Evolutionary conservation across 1,140 invertebrate genomes (phyloP), one percentile per base, ranked within the genome.

Genomic region (Amyelois transitella): DNA sequence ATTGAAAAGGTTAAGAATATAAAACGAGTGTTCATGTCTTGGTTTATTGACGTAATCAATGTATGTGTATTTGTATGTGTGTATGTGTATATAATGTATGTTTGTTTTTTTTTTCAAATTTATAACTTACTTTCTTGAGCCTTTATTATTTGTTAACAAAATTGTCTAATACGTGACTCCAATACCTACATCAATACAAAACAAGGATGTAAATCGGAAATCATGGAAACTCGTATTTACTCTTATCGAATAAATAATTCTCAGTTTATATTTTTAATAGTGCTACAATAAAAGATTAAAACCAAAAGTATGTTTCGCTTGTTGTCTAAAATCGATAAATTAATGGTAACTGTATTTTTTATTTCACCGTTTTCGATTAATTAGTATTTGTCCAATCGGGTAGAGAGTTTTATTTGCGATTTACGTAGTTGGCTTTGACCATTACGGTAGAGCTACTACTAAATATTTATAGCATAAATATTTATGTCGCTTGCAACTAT

Each of bases 1-100:
- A 68, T 75, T 72, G 62, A 72, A 64, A 59, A 79, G 69, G 71
- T 71, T 73, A 49, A 47, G 63, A 69, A 67, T 78, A 72, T 75
- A 70, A 76, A 77, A 73, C 71, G 32, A 14, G 17, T 38, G 32
- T 38, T 38, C 32, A n/a, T n/a, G n/a, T n/a, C n/a, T 2, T 38
- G 32, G 32, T 38, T 38, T 38, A 38, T 38, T 14, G 32, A 38
- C 32, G n/a, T 38, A 14, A 14, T 38, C 3, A 38, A 14, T 2
- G 1, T 38, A 1, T 6, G 22, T 24, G 22, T 24, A 8, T 38
- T 14, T n/a, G n/a, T n/a, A n/a, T n/a, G n/a, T n/a, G n/a, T n/a
- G n/a, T n/a, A n/a, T n/a, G n/a, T n/a, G n/a, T n/a, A n/a, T n/a
- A n/a, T n/a, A n/a, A n/a, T n/a, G 17, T 14, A 38, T 14, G n/a